Conservation (phyloP, 30 jellyfish, hydroid and myxozoan genomes). For the Nemopilema nomurai region DNA sequence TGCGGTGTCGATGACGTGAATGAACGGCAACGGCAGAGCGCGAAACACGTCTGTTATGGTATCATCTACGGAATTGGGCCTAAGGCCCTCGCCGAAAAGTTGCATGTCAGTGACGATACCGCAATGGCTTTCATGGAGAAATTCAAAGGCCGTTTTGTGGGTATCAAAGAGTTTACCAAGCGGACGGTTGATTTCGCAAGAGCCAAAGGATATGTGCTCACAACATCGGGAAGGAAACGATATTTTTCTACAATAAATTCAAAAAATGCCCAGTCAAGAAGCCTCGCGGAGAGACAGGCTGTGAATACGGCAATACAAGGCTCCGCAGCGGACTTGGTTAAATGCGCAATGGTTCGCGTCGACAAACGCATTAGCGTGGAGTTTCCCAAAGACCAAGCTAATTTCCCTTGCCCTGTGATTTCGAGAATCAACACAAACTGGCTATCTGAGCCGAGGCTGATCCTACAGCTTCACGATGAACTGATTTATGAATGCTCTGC, state of each 20-base stretch:
- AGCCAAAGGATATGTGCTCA: conserved; percentile 73
- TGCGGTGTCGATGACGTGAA: conserved; percentile 66
- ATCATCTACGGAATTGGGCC: conserved; percentile 93
- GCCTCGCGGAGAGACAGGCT: conserved; percentile 99
- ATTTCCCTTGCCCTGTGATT: no score
- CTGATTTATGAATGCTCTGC: conserved; percentile 78
- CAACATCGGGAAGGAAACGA: conserved; percentile 76
- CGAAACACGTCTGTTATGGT: conserved; percentile 94
- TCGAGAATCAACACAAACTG: neutral
- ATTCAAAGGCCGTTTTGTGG: conserved; percentile 67
- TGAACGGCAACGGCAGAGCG: conserved; percentile 76
- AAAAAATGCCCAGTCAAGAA: conserved; percentile 54
- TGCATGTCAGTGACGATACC: conserved; percentile 63
- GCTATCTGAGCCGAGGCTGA: conserved; percentile 56
- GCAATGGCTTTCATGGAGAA: conserved; percentile 76
- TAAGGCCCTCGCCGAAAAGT: conserved; percentile 82
- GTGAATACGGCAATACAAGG: conserved; percentile 94
- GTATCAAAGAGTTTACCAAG: conserved; percentile 50
- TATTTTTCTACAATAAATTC: conserved; percentile 81
- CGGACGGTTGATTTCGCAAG: conserved; percentile 72
- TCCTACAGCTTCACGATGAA: conserved; percentile 95
- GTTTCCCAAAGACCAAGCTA: conserved; percentile 4
- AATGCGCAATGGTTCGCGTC: conserved; percentile 78
- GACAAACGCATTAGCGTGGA: conserved; percentile 29
- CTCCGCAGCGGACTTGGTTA: conserved; percentile 96